These are phyloP conservation scores for Dallia pectoralis DNA, from an alignment of 2,797 vertebrate species.

Conservation along the genomic window DNA sequence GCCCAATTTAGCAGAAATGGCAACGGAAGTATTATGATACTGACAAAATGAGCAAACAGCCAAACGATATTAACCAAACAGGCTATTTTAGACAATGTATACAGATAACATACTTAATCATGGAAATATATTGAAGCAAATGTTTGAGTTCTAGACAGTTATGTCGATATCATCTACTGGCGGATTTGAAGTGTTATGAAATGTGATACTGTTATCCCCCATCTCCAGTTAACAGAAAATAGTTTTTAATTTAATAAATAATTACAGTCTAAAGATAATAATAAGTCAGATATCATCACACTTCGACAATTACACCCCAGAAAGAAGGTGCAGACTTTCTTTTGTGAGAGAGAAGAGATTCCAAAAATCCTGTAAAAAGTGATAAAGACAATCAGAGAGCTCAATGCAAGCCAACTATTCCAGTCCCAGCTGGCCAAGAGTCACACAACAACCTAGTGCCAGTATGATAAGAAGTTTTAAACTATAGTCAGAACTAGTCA, in stretches of 20 bases:
- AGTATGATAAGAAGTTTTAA: constrained; percentile 59
- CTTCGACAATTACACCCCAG: neutral
- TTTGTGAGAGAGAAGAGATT: neutral
- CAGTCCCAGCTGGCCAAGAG: constrained; percentile 50
- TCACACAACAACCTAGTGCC: constrained; percentile 52
- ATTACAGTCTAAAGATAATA: neutral
- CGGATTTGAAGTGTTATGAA: no score
- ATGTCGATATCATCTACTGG: no score
- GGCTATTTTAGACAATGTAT: no score
- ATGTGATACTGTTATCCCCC: no score
- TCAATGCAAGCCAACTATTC: constrained; percentile 39
- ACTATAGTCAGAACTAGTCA: constrained; percentile 46
- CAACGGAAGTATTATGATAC: no score
- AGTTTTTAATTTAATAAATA: neutral
- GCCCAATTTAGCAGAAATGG: no score
- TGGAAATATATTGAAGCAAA: no score
- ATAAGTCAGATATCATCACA: neutral
- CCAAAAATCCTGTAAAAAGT: neutral
- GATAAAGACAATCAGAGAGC: neutral
- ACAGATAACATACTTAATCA: no score
- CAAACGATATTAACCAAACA: no score
- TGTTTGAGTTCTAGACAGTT: no score
- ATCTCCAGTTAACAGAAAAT: neutral
- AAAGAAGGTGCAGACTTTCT: neutral
- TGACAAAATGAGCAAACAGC: no score